These are phyloP conservation scores for Pinna nobilis DNA, from an alignment of 1,140 invertebrate species.

Conservation along the genomic window DNA sequence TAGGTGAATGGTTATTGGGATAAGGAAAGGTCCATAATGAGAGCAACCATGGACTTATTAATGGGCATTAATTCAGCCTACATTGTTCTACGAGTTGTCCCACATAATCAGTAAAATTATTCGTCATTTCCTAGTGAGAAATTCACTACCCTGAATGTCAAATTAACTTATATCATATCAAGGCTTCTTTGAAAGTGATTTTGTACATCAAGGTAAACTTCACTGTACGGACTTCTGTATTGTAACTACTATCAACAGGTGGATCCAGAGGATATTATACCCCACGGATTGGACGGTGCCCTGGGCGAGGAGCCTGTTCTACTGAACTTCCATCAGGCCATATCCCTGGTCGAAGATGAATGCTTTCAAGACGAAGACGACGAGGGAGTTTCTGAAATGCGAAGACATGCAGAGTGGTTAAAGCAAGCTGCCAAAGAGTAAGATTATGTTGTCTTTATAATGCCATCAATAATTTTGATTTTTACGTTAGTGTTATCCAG, in stretches of 20 bases:
- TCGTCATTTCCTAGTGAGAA: too few species aligned
- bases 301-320: conserved; percentile 39
- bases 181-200: too few species aligned
- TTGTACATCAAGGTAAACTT: too few species aligned
- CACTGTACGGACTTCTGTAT: background rate
- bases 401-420: conserved; percentile 15
- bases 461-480: background rate
- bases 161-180: too few species aligned
- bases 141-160: too few species aligned
- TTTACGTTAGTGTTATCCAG: too few species aligned
- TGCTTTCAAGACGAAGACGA: conserved; percentile 26
- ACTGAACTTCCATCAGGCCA: conserved; percentile 52
- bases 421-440: conserved; percentile 16
- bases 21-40: too few species aligned
- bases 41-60: too few species aligned
- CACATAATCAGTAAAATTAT: too few species aligned
- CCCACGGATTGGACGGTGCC: conserved; percentile 44
- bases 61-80: too few species aligned
- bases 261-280: conserved; percentile 46
- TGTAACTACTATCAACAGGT: conserved; percentile 35
- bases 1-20: too few species aligned
- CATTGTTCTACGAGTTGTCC: too few species aligned
- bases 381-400: background rate
- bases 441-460: background rate
- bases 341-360: conserved; percentile 34